Conservation (phyloP, 1,140 invertebrate species). For the Teleopsis dalmanni region DNA sequence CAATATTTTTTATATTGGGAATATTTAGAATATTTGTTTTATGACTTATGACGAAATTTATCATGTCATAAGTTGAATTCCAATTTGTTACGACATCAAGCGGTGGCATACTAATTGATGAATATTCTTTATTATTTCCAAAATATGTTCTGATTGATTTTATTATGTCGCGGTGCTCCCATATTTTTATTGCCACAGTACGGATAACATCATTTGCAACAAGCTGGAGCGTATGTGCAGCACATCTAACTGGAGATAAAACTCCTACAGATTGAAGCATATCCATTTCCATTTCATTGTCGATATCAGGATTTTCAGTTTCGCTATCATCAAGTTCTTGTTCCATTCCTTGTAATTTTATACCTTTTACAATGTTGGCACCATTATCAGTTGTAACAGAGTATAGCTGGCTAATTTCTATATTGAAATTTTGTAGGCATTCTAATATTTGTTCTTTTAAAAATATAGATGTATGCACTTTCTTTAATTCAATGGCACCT, state of each 20-base stretch:
- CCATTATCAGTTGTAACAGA: background rate
- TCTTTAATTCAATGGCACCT: constrained; percentile 5
- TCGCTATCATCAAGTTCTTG: background rate
- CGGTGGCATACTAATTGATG: no score
- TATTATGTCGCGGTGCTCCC: background rate
- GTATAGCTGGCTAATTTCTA: background rate
- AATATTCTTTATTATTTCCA: background rate
- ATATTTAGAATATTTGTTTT: background rate
- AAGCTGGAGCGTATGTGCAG: background rate
- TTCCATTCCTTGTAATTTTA: background rate
- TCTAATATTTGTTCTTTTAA: constrained; percentile 1
- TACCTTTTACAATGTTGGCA: background rate
- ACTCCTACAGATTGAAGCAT: background rate
- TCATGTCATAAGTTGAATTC: constrained; percentile 1
- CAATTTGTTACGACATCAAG: background rate
- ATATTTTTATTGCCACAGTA: background rate
- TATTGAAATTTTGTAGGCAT: background rate
- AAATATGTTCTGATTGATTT: background rate
- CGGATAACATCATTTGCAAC: background rate
- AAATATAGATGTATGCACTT: background rate
- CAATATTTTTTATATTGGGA: background rate
- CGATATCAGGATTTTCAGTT: no score
- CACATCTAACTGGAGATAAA: background rate
- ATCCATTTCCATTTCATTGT: background rate
- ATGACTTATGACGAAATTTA: background rate